Base-by-base conservation (phyloP, 1,140 invertebrate genomes). In the Sycophila sp. region DNA sequence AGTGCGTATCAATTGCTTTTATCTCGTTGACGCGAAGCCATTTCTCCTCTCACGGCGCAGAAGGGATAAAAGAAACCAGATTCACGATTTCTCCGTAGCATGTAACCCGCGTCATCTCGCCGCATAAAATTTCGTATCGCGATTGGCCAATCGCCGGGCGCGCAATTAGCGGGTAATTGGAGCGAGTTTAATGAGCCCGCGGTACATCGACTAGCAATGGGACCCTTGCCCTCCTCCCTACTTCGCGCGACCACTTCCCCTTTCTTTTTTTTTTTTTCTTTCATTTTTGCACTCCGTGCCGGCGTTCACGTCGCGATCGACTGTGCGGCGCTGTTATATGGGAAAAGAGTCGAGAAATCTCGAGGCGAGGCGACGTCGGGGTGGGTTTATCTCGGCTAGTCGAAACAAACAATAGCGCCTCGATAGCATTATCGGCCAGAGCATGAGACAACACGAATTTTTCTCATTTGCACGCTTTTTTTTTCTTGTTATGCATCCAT, bases 401-500 rank as follows among this genome's bases (percentile, higher is more conserved):
- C 68, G 73, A 77, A 76, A 76, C 69, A 77, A 78, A 77, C 69
- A 78, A 76, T 67, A 22, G 60, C 15, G 34, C 6, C 22, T 22
- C 4, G 58, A 60, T 60, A 45, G 15, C 17, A 38, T 15, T 42
- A 45, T 60, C 58, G 58, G 32, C 10, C 19, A 22, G 11, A 26
- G 38, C 17, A 34, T 34, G 24, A 30, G 58, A 45, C 58, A 22
- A 60, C 38, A 38, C 26, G 1, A 28, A 30, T 17, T 40, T 60
- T 59, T 26, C 24, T 38, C 26, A 40, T 24, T 24, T 53, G 11
- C 19, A 17, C 30, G 13, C 13, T 13, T 11, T 28, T n/a, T n/a
- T 15, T 32, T 36, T 17, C 11, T 36, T 49, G 4, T 36, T 53
- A 28, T 24, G 2, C 13, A 8, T 13, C 2, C 32, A 19, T 58